Conservation (phyloP, 2,888 invertebrate genomes). For the Dynastes grantii region DNA sequence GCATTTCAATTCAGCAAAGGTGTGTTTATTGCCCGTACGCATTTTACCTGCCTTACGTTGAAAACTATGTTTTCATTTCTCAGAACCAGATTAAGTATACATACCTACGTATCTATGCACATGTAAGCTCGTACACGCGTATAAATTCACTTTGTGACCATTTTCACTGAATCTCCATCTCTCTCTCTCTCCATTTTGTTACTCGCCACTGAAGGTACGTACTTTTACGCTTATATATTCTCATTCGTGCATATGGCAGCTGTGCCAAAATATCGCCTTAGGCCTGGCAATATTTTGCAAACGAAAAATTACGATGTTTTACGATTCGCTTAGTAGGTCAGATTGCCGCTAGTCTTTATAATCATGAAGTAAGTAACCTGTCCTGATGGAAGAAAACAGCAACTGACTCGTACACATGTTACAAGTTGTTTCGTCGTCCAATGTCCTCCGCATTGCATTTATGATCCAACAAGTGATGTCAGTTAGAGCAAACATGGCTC, state of each 20-base stretch:
- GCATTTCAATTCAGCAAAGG: constrained; percentile 24
- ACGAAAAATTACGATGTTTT: constrained; percentile 56
- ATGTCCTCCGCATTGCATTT: constrained; percentile 40
- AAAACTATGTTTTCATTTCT: constrained; percentile 28
- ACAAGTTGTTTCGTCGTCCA: constrained; percentile 35
- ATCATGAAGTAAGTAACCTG: constrained; percentile 57
- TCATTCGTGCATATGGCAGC: constrained; percentile 44
- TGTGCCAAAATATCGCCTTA: constrained; percentile 49
- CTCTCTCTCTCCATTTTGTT: constrained; percentile 2
- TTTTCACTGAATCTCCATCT: constrained; percentile 22
- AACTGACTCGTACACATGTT: constrained; percentile 43
- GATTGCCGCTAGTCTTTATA: constrained; percentile 56
- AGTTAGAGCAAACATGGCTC: constrained; percentile 21
- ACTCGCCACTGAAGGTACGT: constrained; percentile 2
- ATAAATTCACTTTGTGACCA: constrained; percentile 36
- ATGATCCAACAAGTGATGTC: constrained; percentile 35
- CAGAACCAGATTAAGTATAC: constrained; percentile 11
- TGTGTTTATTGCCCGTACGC: constrained; percentile 25
- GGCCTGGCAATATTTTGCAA: constrained; percentile 53
- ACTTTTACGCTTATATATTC: constrained; percentile 8
- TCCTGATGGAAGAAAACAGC: constrained; percentile 49
- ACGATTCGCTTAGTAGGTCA: constrained; percentile 58
- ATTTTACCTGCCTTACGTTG: background rate
- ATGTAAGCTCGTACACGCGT: background rate
- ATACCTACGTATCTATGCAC: background rate